phyloP scores from a whole-genome alignment of 2,888 invertebrate genomes.

The Polylopha cassiicola region DNA sequence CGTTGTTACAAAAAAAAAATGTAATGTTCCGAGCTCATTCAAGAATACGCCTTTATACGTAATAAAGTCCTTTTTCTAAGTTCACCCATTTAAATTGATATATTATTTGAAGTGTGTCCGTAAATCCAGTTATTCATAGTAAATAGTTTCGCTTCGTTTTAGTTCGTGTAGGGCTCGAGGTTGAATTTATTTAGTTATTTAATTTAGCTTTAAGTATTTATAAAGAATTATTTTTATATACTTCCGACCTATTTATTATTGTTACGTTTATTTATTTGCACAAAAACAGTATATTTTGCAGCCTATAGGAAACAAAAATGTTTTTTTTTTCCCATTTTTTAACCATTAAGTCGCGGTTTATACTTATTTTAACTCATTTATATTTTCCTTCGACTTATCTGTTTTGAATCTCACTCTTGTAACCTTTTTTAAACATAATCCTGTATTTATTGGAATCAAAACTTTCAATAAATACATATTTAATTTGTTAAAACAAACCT shows the following conservation, averaged over 20 bases:
- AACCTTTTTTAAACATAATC: constrained; percentile 32
- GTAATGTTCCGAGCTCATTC: no score
- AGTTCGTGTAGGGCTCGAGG: constrained; percentile 35
- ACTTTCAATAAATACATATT: constrained; percentile 11
- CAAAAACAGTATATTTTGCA: constrained; percentile 11
- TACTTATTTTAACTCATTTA: constrained; percentile 61
- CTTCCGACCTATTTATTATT: constrained; percentile 68
- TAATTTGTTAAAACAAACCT: constrained; percentile 6
- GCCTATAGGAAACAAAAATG: no score
- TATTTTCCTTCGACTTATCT: constrained; percentile 53
- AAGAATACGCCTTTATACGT: no score
- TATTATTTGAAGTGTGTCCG: constrained; percentile 4
- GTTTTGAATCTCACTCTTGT: constrained; percentile 65
- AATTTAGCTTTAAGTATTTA: constrained; percentile 69
- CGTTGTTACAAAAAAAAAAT: not conserved
- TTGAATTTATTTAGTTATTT: constrained; percentile 41
- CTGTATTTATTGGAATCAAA: constrained; percentile 11
- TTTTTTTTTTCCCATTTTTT: constrained; percentile 39
- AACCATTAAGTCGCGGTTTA: constrained; percentile 66
- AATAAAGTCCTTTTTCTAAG: no score
- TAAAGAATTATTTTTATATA: constrained; percentile 68
- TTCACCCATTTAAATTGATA: no score
- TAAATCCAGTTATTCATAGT: constrained; percentile 15
- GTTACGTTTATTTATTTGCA: constrained; percentile 50
- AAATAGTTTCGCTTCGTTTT: constrained; percentile 35